A percentile compares a stretch with the other conserved stretches of the same genome.
phyloP scores from a whole-genome alignment of 2,797 vertebrate species.

The Clarias laeviceps region DNA sequence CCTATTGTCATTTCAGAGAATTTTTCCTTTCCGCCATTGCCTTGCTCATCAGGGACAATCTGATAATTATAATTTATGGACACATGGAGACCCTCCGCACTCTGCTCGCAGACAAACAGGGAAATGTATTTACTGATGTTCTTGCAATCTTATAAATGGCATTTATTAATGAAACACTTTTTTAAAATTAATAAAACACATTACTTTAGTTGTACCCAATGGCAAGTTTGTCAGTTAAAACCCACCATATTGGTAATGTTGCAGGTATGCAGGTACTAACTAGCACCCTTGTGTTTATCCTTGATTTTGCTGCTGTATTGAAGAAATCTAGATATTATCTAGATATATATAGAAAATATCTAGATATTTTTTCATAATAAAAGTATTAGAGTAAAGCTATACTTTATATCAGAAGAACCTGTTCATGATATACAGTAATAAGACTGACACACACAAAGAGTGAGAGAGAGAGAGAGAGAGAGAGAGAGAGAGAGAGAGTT shows the following conservation, averaged over 20 bases:
- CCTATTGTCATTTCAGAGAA: too few species aligned
- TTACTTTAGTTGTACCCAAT: not conserved
- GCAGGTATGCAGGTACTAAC: not conserved
- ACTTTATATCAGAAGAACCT: not conserved
- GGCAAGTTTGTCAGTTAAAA: not conserved
- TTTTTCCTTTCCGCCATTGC: too few species aligned
- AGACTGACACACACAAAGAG: not conserved
- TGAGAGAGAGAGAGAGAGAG: too few species aligned
- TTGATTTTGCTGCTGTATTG: not conserved
- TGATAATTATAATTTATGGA: not conserved
- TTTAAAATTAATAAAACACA: too few species aligned
- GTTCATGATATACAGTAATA: not conserved
- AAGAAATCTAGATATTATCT: not conserved
- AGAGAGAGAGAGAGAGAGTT: not conserved
- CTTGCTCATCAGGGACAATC: too few species aligned
- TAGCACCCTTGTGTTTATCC: not conserved
- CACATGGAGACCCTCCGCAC: not conserved
- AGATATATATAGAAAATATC: not conserved
- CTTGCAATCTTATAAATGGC: not conserved
- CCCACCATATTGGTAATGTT: not conserved
- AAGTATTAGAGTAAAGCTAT: not conserved
- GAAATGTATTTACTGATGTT: not conserved
- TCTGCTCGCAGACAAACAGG: not conserved
- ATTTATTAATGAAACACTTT: too few species aligned
- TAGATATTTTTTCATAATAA: not conserved